A percentile compares a stretch with the other conserved stretches of the same genome.
Evolutionary conservation across 2,797 vertebrate genomes (phyloP).

Genomic region (Heterohyrax brucei): DNA sequence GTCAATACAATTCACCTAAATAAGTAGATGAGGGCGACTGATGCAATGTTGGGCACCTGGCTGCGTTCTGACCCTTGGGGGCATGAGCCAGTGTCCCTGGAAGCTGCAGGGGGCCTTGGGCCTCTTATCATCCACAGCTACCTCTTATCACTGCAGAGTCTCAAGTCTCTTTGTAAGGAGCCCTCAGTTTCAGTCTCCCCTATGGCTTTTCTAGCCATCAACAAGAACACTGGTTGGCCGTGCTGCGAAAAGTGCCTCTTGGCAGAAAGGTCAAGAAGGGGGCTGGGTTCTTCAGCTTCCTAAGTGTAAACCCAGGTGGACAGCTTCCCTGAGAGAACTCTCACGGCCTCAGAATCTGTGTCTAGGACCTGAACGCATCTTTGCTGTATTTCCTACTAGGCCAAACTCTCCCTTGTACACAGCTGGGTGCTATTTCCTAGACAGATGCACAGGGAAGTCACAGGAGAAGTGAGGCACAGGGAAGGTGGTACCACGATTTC

Average conservation of each 20-base stretch:
- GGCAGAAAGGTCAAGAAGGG: neutral
- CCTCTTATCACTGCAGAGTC: no score
- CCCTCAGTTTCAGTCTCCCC: neutral
- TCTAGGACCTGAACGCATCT: neutral
- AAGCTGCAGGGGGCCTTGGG: neutral
- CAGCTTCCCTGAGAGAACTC: neutral
- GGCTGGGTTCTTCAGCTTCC: neutral
- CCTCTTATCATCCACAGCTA: no score
- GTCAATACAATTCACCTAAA: neutral
- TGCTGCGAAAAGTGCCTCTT: neutral
- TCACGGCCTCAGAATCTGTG: neutral
- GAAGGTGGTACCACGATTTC: neutral
- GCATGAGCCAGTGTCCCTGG: neutral
- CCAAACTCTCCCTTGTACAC: neutral
- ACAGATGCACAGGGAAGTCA: neutral
- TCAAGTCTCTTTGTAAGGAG: neutral
- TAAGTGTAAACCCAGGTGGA: neutral
- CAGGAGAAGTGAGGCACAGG: neutral
- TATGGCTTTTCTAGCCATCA: neutral
- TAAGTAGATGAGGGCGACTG: neutral
- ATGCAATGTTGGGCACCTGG: neutral
- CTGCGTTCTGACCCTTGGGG: neutral
- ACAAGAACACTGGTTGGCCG: neutral
- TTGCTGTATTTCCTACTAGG: neutral
- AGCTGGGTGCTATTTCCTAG: neutral